phyloP scores from a whole-genome alignment of 2,888 invertebrate species.

The Cerastis rubricosa region DNA sequence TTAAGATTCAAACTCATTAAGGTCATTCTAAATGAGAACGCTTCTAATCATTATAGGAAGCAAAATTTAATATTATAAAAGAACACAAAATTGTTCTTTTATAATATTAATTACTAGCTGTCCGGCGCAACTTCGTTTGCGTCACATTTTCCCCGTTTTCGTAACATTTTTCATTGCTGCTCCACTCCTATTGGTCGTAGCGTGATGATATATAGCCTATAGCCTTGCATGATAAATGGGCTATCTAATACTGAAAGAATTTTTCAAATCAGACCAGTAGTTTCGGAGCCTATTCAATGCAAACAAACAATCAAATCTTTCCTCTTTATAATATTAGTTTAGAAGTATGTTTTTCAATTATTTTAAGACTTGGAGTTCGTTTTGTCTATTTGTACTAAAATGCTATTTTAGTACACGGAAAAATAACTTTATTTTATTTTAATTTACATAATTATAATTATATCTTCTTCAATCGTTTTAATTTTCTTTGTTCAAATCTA shows the following conservation, averaged over 20 bases:
- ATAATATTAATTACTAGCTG: not conserved
- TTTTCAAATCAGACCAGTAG: too few species aligned
- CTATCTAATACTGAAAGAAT: too few species aligned
- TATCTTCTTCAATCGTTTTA: not conserved
- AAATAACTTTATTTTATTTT: not conserved
- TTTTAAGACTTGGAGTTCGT: not conserved
- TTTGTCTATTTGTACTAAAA: not conserved
- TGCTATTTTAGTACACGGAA: not conserved
- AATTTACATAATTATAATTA: not conserved
- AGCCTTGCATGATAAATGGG: too few species aligned
- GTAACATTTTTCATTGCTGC: too few species aligned
- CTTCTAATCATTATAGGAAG: constrained; percentile 29
- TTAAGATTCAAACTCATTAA: constrained; percentile 20
- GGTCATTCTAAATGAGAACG: constrained; percentile 33
- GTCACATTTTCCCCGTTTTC: too few species aligned
- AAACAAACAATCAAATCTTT: too few species aligned
- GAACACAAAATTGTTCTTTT: not conserved
- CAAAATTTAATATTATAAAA: too few species aligned
- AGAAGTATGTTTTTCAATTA: not conserved
- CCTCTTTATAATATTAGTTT: not conserved
- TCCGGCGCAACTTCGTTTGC: too few species aligned
- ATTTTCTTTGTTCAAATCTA: not conserved
- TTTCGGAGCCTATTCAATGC: too few species aligned
- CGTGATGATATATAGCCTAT: too few species aligned
- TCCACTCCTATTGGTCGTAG: too few species aligned